Evolutionary conservation across 2,113 vertebrate genomes (phyloP).

Genomic region (Muntiacus reevesi): DNA sequence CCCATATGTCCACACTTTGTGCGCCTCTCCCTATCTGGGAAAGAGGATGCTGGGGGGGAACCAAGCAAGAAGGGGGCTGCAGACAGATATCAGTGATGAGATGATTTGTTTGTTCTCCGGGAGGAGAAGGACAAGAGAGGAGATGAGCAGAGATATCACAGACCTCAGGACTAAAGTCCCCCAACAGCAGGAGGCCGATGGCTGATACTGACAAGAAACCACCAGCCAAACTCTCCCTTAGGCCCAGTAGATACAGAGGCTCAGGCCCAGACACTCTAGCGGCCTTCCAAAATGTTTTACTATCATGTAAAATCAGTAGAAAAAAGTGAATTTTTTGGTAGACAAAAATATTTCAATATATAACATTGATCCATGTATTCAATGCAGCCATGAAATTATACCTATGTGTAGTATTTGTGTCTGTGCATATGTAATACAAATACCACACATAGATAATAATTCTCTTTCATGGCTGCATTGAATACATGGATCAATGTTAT

Average conservation of each 20-base stretch:
- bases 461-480: not conserved
- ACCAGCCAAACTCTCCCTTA: fast-evolving
- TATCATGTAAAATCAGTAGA: not conserved
- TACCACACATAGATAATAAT: not conserved
- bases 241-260: no score
- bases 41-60: not conserved
- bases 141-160: not conserved
- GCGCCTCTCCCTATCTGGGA: not conserved
- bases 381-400: not conserved
- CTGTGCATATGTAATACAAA: not conserved
- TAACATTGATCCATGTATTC: not conserved
- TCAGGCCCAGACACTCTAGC: not conserved
- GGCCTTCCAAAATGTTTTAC: not conserved
- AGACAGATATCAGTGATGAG: not conserved
- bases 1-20: fast-evolving
- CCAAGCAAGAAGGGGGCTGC: fast-evolving
- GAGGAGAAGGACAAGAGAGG: not conserved
- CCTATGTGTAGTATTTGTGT: not conserved
- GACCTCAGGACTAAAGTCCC: not conserved
- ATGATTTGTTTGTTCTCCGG: not conserved
- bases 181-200: not conserved
- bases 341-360: not conserved
- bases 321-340: not conserved
- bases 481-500: not conserved
- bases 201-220: fast-evolving